These are phyloP conservation scores for Agrilus biguttatus DNA, from an alignment of 2,888 invertebrate genomes.

Conservation along the genomic window DNA sequence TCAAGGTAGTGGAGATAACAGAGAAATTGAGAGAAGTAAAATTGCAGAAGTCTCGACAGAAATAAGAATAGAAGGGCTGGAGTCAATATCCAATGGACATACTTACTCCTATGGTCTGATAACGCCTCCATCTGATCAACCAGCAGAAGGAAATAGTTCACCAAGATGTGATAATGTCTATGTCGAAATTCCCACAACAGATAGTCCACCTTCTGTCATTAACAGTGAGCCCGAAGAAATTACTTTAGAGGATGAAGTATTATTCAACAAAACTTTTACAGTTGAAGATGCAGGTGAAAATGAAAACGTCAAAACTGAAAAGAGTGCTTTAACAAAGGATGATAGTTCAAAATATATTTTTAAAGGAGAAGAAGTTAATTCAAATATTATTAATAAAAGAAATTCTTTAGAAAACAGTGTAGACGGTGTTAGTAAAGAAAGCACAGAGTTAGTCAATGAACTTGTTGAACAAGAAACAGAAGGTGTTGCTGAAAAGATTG, in stretches of 20 bases:
- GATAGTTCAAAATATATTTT: constrained; percentile 1
- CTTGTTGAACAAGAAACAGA: too few relatives aligned
- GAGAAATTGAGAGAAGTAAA: too few relatives aligned
- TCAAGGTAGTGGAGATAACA: too few relatives aligned
- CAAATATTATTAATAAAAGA: not conserved
- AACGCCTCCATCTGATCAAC: constrained; percentile 13
- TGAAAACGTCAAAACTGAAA: not conserved
- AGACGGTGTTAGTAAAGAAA: not conserved
- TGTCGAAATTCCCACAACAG: too few relatives aligned
- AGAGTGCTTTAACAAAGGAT: not conserved
- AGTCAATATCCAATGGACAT: not conserved
- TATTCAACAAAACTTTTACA: not conserved
- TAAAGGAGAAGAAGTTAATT: not conserved
- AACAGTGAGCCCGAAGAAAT: too few relatives aligned
- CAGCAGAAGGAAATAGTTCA: constrained; percentile 7
- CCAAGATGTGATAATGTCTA: constrained; percentile 1
- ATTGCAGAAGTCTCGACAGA: not conserved
- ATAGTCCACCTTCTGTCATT: too few relatives aligned
- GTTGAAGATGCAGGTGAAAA: not conserved
- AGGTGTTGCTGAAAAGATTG: too few relatives aligned
- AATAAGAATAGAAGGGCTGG: not conserved
- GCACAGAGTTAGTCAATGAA: too few relatives aligned
- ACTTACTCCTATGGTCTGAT: constrained; percentile 8
- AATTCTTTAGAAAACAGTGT: not conserved
- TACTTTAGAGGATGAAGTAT: too few relatives aligned